Evolutionary conservation across 2,113 vertebrate species (phyloP).

Genomic region (Pogona vitticeps): DNA sequence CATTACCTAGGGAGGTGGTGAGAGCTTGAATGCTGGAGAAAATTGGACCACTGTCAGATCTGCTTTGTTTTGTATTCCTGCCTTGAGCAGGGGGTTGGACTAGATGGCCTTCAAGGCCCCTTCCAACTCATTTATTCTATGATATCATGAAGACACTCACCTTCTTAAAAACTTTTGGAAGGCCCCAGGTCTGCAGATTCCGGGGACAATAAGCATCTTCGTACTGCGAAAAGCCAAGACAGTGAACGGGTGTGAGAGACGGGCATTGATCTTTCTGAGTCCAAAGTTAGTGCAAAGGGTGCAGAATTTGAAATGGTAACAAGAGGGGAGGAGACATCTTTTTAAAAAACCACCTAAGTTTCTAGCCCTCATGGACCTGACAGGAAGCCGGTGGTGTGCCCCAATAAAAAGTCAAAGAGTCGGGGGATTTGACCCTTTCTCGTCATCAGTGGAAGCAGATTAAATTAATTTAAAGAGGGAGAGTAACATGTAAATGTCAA

Average conservation of each 20-base stretch:
- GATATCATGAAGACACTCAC: no score
- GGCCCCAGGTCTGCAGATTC: slow-evolving; percentile 67
- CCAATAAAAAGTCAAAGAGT: background rate
- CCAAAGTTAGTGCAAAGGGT: fast-evolving
- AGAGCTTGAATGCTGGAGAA: no score
- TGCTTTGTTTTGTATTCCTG: no score
- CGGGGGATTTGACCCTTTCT: background rate
- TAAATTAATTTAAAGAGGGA: background rate
- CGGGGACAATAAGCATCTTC: slow-evolving; percentile 63
- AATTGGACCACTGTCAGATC: no score
- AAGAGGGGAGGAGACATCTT: no score
- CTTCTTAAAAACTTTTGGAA: slow-evolving; percentile 57
- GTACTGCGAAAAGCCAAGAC: slow-evolving; percentile 52
- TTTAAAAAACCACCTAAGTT: background rate
- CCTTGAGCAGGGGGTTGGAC: background rate
- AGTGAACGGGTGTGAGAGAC: background rate
- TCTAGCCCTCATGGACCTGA: background rate
- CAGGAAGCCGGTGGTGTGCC: background rate
- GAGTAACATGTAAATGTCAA: no score
- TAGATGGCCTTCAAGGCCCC: background rate
- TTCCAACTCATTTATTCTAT: no score
- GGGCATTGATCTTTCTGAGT: no score
- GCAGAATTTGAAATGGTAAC: fast-evolving
- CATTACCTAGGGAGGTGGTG: no score
- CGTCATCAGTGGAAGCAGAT: background rate